Evolutionary conservation across 2,113 vertebrate genomes (phyloP).

Genomic region (Ovis aries): DNA sequence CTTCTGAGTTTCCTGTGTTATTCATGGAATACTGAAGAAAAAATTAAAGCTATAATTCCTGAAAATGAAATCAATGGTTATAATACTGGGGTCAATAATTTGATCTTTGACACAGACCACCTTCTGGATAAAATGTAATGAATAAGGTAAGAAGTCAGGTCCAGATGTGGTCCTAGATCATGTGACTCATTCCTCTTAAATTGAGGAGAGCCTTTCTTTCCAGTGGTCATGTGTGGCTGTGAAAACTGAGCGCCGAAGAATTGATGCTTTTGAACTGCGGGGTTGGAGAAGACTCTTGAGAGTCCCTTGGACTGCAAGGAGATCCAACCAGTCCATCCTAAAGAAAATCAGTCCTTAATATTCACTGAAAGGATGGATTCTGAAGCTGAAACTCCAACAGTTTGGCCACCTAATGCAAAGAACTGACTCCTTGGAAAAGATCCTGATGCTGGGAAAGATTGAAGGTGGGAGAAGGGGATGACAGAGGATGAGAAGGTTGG

Average conservation of each 20-base stretch:
- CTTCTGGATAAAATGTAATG: not conserved
- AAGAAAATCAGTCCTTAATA: not conserved
- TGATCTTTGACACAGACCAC: not conserved
- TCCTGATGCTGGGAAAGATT: not conserved
- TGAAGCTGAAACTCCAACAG: not conserved
- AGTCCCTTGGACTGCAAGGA: not conserved
- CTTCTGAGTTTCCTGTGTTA: not conserved
- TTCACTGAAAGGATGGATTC: not conserved
- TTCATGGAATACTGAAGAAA: not conserved
- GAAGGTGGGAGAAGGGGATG: not conserved
- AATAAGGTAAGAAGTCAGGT: not conserved
- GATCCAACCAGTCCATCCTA: not conserved
- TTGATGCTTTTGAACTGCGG: not conserved
- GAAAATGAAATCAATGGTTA: not conserved
- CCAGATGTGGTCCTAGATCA: not conserved
- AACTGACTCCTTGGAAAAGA: not conserved
- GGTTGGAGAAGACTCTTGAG: not conserved
- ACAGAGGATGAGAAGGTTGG: not conserved
- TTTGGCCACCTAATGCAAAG: not conserved
- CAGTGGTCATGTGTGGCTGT: not conserved
- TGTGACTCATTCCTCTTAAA: not conserved
- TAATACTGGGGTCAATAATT: not conserved
- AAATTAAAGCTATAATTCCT: not conserved
- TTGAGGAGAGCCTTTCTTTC: not conserved
- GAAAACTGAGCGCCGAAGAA: accelerated